These are phyloP conservation scores for Microtus richardsoni DNA, from an alignment of 2,113 vertebrate species.

Conservation along the genomic window DNA sequence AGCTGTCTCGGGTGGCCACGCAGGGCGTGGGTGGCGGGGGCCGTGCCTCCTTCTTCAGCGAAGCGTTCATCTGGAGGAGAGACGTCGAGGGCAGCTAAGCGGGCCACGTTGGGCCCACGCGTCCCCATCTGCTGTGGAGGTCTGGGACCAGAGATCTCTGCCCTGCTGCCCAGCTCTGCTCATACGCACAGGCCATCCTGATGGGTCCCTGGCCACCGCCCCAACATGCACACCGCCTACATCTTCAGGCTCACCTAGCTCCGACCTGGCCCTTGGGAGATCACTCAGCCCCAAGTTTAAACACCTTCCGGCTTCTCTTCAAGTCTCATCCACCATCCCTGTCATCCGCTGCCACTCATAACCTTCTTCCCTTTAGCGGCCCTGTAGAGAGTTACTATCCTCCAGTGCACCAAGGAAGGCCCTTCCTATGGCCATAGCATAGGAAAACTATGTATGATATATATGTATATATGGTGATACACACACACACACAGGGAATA, in stretches of 20 bases:
- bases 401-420: not conserved
- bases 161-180: not conserved
- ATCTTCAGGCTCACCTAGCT: not conserved
- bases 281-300: not conserved
- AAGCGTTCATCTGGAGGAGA: slow-evolving; percentile 80
- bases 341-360: not conserved
- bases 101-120: not conserved
- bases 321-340: not conserved
- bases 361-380: not conserved
- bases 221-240: not conserved
- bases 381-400: not conserved
- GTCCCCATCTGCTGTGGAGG: not conserved
- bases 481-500: too few relatives aligned
- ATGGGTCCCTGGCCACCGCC: not conserved
- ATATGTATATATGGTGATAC: too few relatives aligned
- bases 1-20: slow-evolving; percentile 89
- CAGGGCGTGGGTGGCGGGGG: slow-evolving; percentile 88
- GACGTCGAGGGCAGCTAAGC: not conserved
- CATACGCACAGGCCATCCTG: not conserved
- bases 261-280: not conserved
- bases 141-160: not conserved
- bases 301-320: not conserved
- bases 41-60: slow-evolving; percentile 50
- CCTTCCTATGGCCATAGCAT: not conserved
- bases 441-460: too few relatives aligned